Evolutionary conservation across 2,113 vertebrate species (phyloP).

Genomic region (Galemys pyrenaicus): DNA sequence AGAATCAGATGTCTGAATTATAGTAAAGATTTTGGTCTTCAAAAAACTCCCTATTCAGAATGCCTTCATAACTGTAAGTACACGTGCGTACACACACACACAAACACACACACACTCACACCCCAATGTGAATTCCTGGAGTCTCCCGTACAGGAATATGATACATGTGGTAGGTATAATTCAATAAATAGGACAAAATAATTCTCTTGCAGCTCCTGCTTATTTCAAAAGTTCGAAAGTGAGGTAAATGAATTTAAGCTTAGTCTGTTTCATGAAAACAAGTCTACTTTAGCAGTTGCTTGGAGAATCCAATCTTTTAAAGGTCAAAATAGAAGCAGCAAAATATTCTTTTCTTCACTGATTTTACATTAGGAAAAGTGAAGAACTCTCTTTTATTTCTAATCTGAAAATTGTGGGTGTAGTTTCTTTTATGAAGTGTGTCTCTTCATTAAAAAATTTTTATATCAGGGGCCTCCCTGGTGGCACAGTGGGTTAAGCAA

Average conservation of each 20-base stretch:
- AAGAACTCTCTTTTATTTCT: constrained; percentile 44
- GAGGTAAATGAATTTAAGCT: constrained; percentile 46
- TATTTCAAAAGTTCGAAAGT: too few relatives aligned
- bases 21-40: background rate
- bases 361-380: constrained; percentile 56
- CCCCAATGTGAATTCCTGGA: background rate
- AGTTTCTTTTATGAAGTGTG: constrained; percentile 4
- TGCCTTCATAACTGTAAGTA: background rate
- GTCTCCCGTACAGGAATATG: background rate
- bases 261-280: constrained; percentile 44
- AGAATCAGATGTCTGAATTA: background rate
- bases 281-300: constrained; percentile 57
- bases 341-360: constrained; percentile 28
- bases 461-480: too few relatives aligned
- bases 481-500: too few relatives aligned
- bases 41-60: background rate
- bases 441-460: constrained; percentile 53
- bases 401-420: background rate
- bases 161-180: background rate
- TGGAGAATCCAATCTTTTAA: constrained; percentile 67
- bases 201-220: background rate
- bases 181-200: background rate
- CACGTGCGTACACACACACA: background rate
- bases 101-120: background rate
- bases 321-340: constrained; percentile 34